phyloP scores from a whole-genome alignment of 1,140 invertebrate species.

The Trichogramma pretiosum region DNA sequence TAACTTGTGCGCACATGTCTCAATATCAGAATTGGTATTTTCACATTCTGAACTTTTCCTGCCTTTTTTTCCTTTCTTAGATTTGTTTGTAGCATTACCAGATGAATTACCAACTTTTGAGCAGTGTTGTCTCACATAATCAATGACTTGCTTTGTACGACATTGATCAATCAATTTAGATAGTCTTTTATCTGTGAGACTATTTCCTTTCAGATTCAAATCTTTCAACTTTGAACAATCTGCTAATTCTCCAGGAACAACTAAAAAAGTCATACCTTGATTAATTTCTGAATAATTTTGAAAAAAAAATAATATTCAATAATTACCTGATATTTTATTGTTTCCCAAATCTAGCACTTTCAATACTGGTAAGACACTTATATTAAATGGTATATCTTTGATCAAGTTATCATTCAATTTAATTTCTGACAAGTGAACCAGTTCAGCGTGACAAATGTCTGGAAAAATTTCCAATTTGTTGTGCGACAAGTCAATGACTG shows the following conservation, averaged over 20 bases:
- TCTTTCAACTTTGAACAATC: conserved; percentile 41
- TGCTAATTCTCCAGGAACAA: conserved; percentile 31
- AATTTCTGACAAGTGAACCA: conserved; percentile 59
- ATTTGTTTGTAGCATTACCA: conserved; percentile 28
- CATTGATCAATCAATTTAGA: conserved; percentile 64
- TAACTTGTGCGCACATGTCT: conserved; percentile 30
- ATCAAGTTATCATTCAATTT: conserved; percentile 61
- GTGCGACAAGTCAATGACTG: conserved; percentile 56
- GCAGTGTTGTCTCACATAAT: conserved; percentile 60
- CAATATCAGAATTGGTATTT: conserved; percentile 20
- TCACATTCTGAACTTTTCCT: conserved; percentile 33
- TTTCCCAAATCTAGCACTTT: conserved; percentile 62
- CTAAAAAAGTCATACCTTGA: conserved; percentile 8
- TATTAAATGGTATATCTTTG: conserved; percentile 49
- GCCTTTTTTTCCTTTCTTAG: conserved; percentile 46
- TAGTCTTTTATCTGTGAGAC: conserved; percentile 60
- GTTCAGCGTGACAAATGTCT: conserved; percentile 51
- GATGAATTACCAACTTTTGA: conserved; percentile 35
- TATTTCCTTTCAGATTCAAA: conserved; percentile 61
- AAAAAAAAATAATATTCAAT: neutral
- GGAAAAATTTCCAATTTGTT: conserved; percentile 60
- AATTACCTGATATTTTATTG: conserved; percentile 61
- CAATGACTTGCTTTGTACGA: conserved; percentile 57
- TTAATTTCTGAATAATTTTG: neutral
- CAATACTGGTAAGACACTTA: conserved; percentile 51